Conservation (phyloP, 2,888 invertebrate species). For the Actias luna region DNA sequence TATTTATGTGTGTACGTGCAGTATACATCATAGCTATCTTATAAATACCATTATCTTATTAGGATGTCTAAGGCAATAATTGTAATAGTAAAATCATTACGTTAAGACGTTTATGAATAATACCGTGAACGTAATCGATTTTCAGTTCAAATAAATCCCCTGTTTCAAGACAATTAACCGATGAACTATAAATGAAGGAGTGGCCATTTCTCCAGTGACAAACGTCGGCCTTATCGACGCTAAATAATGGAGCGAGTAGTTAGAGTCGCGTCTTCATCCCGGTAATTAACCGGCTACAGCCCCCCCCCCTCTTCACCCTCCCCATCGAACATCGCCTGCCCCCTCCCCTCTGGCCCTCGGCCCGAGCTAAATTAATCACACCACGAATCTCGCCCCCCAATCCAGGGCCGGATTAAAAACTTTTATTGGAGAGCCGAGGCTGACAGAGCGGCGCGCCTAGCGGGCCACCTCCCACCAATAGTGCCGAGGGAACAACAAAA, state of each 20-base stretch:
- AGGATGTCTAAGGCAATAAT: not conserved
- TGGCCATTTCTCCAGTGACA: constrained; percentile 74
- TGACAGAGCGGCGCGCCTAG: constrained; percentile 66
- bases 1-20: too few relatives aligned
- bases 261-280: constrained; percentile 79
- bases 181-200: constrained; percentile 72
- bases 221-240: constrained; percentile 74
- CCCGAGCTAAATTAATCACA: constrained; percentile 77
- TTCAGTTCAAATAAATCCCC: not conserved
- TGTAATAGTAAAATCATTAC: not conserved
- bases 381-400: constrained; percentile 79
- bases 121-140: not conserved
- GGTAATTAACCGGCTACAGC: constrained; percentile 69
- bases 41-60: too few relatives aligned
- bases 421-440: constrained; percentile 77
- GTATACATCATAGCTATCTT: too few relatives aligned
- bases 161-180: constrained; percentile 52
- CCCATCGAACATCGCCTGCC: constrained; percentile 23
- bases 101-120: not conserved
- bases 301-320: constrained; percentile 25
- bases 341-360: constrained; percentile 39
- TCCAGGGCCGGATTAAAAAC: constrained; percentile 77
- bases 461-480: constrained; percentile 36
- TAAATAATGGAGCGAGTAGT: constrained; percentile 78
- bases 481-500: constrained; percentile 32